These are phyloP conservation scores for Lordiphosa andalusiaca DNA, from an alignment of 2,888 invertebrate species.

Conservation along the genomic window DNA sequence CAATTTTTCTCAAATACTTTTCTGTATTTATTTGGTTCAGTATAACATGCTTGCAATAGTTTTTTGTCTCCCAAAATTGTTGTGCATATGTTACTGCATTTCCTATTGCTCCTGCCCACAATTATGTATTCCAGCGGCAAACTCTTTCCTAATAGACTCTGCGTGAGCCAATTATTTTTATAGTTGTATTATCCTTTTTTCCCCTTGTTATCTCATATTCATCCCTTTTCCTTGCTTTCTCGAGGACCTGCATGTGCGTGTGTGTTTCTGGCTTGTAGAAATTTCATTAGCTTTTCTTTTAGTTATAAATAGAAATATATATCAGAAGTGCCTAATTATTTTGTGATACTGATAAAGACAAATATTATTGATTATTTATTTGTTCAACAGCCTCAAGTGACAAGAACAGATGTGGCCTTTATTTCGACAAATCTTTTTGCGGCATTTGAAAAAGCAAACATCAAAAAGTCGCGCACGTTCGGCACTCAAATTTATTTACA, in stretches of 20 bases:
- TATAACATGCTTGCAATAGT: too few species aligned
- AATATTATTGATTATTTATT: too few species aligned
- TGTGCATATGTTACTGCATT: background rate
- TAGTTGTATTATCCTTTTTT: slow-evolving; percentile 21
- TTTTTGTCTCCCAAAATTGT: too few species aligned
- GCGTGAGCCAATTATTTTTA: slow-evolving; percentile 18
- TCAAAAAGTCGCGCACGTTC: slow-evolving; percentile 42
- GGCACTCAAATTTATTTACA: slow-evolving; percentile 56
- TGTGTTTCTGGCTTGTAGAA: too few species aligned
- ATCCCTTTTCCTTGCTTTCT: background rate
- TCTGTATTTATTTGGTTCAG: too few species aligned
- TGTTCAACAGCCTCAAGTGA: too few species aligned
- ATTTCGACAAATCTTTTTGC: background rate
- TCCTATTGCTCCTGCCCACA: background rate
- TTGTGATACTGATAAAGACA: too few species aligned
- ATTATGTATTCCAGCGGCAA: slow-evolving; percentile 6
- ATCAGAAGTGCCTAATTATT: too few species aligned
- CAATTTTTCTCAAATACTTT: too few species aligned
- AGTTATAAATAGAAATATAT: too few species aligned
- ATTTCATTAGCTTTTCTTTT: too few species aligned
- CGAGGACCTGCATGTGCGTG: too few species aligned
- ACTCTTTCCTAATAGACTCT: slow-evolving; percentile 4
- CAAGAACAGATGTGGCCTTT: slow-evolving; percentile 5
- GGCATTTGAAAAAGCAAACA: slow-evolving; percentile 18
- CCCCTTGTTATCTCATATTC: background rate